A percentile compares a stretch with the other conserved stretches of the same genome.
Conservation (phyloP, 1,140 invertebrate genomes). For the Euura lappo region DNA sequence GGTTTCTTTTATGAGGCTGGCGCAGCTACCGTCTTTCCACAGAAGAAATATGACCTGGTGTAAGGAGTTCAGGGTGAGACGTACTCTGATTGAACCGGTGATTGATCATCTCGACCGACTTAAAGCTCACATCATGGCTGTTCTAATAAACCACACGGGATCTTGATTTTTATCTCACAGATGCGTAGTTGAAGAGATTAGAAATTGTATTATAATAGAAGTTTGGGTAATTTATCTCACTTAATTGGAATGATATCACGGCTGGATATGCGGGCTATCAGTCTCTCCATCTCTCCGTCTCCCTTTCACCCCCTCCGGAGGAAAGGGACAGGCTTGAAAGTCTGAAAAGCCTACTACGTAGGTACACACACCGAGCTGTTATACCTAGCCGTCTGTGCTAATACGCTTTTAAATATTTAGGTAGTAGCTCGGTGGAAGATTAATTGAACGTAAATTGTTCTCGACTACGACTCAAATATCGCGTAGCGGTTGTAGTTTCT, state of each 20-base stretch:
- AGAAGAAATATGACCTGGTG: too few species aligned
- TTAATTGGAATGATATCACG: background rate
- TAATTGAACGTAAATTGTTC: constrained; percentile 2
- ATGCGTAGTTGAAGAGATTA: background rate
- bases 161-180: too few species aligned
- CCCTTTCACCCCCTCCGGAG: background rate
- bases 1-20: too few species aligned
- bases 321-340: background rate
- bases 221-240: background rate
- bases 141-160: too few species aligned
- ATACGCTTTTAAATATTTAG: background rate
- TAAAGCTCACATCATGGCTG: too few species aligned
- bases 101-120: too few species aligned
- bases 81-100: too few species aligned
- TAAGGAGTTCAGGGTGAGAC: too few species aligned
- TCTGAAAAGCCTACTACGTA: background rate
- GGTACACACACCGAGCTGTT: background rate
- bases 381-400: background rate
- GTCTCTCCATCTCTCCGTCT: background rate
- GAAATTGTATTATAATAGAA: background rate
- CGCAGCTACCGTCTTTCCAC: too few species aligned
- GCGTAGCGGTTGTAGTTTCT: background rate
- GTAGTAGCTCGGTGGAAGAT: background rate
- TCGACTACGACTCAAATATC: background rate
- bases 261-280: background rate